Conservation (phyloP, 2,113 vertebrate genomes). For the Pleuronectes platessa region DNA sequence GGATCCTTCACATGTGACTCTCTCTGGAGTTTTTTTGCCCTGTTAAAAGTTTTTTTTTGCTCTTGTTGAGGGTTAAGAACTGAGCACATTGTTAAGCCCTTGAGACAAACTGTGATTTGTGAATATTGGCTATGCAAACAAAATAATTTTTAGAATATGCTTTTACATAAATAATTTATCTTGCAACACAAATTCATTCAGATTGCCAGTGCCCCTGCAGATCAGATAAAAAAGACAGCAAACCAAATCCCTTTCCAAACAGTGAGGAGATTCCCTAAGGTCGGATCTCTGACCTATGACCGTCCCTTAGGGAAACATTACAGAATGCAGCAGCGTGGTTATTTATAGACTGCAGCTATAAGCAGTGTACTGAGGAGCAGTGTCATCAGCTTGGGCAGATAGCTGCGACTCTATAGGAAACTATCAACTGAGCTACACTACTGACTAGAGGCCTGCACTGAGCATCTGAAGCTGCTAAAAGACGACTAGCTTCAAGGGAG, state of each 20-base stretch:
- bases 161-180: too few species aligned
- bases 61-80: too few species aligned
- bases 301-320: conserved; percentile 46
- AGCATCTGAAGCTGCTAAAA: conserved; percentile 9
- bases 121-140: too few species aligned
- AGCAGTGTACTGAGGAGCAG: conserved; percentile 45
- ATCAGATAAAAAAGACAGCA: conserved; percentile 24
- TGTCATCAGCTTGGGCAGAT: conserved; percentile 39
- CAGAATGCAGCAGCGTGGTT: conserved; percentile 57
- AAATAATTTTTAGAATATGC: too few species aligned
- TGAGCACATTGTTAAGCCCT: too few species aligned
- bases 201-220: not conserved
- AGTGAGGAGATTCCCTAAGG: conserved; percentile 50
- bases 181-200: too few species aligned
- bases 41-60: too few species aligned
- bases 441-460: not conserved
- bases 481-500: not conserved
- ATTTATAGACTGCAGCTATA: conserved; percentile 70
- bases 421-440: conserved; percentile 8
- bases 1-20: too few species aligned
- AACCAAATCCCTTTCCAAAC: conserved; percentile 53
- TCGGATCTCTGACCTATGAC: conserved; percentile 43
- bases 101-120: too few species aligned
- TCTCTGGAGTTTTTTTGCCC: too few species aligned
- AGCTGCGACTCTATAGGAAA: conserved; percentile 24